A percentile compares a stretch with the other conserved stretches of the same genome.
These are phyloP conservation scores for Hydractinia symbiolongicarpus DNA, from an alignment of 30 jellyfish, hydroid and myxozoan genomes.

Conservation along the genomic window DNA sequence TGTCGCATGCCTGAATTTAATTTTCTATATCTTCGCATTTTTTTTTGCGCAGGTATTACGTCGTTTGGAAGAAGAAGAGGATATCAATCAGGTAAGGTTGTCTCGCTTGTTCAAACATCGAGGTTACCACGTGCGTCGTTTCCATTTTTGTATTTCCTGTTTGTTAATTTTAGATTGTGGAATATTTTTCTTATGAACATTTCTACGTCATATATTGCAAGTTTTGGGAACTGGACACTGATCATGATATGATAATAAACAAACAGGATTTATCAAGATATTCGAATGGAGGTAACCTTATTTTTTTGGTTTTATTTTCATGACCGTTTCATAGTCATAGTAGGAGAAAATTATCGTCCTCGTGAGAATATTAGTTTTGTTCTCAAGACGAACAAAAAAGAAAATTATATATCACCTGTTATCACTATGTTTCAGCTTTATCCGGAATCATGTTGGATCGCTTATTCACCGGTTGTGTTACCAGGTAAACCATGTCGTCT, in stretches of 20 bases:
- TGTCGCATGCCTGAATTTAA: no score
- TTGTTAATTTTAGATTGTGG: constrained; percentile 51
- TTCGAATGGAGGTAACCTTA: constrained; percentile 79
- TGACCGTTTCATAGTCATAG: no score
- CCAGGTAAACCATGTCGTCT: constrained; percentile 35
- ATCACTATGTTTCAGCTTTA: constrained; percentile 43
- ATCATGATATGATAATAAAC: constrained; percentile 77
- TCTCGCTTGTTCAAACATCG: neutral
- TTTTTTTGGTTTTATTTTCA: neutral
- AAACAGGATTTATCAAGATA: constrained; percentile 68
- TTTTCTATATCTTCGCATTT: neutral
- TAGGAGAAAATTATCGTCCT: no score
- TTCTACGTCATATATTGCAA: constrained; percentile 89
- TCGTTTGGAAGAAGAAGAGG: constrained; percentile 90
- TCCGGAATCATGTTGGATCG: constrained; percentile 56
- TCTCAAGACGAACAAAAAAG: neutral
- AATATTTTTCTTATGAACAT: constrained; percentile 87
- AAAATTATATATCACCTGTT: neutral
- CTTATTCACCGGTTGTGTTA: constrained; percentile 74
- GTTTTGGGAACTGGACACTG: constrained; percentile 95
- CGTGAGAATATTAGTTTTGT: neutral
- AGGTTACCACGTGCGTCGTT: neutral
- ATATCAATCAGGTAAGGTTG: constrained; percentile 67
- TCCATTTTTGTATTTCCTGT: neutral
- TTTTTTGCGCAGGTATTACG: constrained; percentile 49